Conservation (phyloP, 1,140 invertebrate species). For the Hyphantria cunea region DNA sequence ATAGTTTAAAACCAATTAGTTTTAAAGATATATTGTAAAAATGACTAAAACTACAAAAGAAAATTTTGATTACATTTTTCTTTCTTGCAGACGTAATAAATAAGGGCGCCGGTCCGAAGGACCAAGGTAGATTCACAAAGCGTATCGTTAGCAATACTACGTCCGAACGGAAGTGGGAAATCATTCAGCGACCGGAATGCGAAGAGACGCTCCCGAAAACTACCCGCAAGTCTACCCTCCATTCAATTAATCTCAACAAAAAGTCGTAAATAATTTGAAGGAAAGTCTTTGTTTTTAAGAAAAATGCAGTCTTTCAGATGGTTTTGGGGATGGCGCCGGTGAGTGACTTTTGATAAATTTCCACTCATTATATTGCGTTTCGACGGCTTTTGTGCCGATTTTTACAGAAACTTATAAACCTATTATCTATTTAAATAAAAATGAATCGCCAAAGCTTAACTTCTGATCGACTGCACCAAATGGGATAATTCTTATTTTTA, state of each 20-base stretch:
- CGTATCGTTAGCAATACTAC: slow-evolving; percentile 41
- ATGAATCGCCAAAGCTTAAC: no score
- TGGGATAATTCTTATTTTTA: no score
- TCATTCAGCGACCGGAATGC: slow-evolving; percentile 61
- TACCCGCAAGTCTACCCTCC: slow-evolving; percentile 53
- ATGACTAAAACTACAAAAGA: no score
- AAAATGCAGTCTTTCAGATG: slow-evolving; percentile 28
- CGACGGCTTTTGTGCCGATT: no score
- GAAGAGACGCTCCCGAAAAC: slow-evolving; percentile 62
- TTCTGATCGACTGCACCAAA: no score
- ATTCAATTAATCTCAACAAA: slow-evolving; percentile 67
- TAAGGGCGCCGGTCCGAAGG: slow-evolving; percentile 31
- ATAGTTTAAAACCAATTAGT: no score
- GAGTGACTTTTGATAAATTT: slow-evolving; percentile 4
- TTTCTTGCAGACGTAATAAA: slow-evolving; percentile 41
- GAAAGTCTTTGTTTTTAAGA: slow-evolving; percentile 53
- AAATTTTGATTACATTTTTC: slow-evolving; percentile 5
- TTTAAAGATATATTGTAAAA: no score
- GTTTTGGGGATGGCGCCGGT: slow-evolving; percentile 14
- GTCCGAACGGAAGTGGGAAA: slow-evolving; percentile 60
- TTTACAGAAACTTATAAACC: no score
- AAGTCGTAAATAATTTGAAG: slow-evolving; percentile 67
- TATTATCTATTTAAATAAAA: no score
- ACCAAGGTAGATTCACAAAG: slow-evolving; percentile 31
- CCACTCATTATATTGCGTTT: not conserved